Percentiles rank a stretch among this genome's conserved stretches.
These are phyloP conservation scores for Siniperca obscura DNA, from an alignment of 2,797 vertebrate genomes.

Conservation along the genomic window DNA sequence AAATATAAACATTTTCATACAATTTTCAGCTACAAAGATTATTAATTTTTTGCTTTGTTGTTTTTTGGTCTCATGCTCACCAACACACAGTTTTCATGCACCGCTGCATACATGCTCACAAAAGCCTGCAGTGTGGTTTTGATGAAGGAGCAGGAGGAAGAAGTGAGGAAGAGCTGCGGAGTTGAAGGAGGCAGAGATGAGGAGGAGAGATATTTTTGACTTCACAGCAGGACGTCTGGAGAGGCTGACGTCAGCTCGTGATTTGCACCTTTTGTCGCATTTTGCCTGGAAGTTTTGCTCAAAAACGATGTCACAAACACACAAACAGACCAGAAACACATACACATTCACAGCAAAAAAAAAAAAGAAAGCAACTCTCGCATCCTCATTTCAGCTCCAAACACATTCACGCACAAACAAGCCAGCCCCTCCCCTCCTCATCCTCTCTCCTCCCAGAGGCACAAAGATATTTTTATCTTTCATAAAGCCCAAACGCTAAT, in stretches of 20 bases:
- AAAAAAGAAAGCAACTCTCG: not conserved
- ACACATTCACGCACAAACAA: conserved; percentile 13
- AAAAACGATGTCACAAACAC: not conserved
- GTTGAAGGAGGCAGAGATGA: conserved; percentile 19
- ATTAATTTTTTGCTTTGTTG: not conserved
- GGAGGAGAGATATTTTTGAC: conserved; percentile 59
- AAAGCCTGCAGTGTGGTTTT: conserved; percentile 24
- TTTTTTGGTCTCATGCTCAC: not conserved
- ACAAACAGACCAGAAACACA: conserved; percentile 8
- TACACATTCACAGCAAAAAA: not conserved
- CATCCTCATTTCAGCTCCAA: conserved; percentile 37
- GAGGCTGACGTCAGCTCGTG: conserved; percentile 40
- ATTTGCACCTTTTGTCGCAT: conserved; percentile 56
- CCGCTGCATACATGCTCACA: not conserved
- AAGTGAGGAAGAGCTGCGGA: not conserved
- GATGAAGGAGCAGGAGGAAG: conserved; percentile 22
- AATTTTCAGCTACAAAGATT: not conserved
- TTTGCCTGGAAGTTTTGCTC: conserved; percentile 30
- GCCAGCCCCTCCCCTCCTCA: conserved; percentile 49
- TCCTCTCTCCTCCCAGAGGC: conserved; percentile 75
- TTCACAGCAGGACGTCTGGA: conserved; percentile 48
- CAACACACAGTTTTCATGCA: not conserved
- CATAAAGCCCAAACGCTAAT: conserved; percentile 77
- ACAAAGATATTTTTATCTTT: conserved; percentile 82
- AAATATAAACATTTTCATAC: not conserved